phyloP scores from a whole-genome alignment of 2,888 invertebrate genomes.

The Suillia variegata region DNA sequence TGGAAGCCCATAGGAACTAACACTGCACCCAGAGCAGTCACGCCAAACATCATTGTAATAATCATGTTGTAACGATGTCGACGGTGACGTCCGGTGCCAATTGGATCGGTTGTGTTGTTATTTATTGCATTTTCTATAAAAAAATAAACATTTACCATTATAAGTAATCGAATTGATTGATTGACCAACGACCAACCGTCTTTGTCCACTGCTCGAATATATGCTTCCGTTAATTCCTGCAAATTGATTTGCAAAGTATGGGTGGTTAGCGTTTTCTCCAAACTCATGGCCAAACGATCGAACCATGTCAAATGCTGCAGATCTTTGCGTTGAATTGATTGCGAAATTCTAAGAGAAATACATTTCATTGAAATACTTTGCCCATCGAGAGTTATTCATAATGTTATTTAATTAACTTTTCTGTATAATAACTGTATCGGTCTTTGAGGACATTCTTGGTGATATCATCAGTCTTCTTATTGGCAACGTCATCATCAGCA shows the following conservation, averaged over 20 bases:
- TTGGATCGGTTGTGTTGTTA: slow-evolving; percentile 20
- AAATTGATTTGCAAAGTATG: slow-evolving; percentile 72
- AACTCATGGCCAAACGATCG: slow-evolving; percentile 65
- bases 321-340: slow-evolving; percentile 35
- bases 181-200: not conserved
- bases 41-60: slow-evolving; percentile 79
- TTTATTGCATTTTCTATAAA: slow-evolving; percentile 6
- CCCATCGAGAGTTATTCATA: not conserved
- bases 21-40: slow-evolving; percentile 77
- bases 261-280: slow-evolving; percentile 67
- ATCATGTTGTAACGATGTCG: slow-evolving; percentile 72
- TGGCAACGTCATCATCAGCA: too few species aligned
- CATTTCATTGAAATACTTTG: too few species aligned
- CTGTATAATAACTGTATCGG: too few species aligned
- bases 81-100: slow-evolving; percentile 61
- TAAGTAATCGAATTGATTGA: too few species aligned
- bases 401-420: too few species aligned
- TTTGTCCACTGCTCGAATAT: slow-evolving; percentile 21
- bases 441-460: too few species aligned
- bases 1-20: slow-evolving; percentile 84
- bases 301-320: slow-evolving; percentile 62
- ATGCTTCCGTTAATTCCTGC: slow-evolving; percentile 52
- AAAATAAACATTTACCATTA: too few species aligned
- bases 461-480: too few species aligned
- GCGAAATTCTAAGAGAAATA: too few species aligned